A percentile compares a stretch with the other conserved stretches of the same genome.
These are phyloP conservation scores for Oryzias dopingdopingensis DNA, from an alignment of 2,797 vertebrate species.

Conservation along the genomic window DNA sequence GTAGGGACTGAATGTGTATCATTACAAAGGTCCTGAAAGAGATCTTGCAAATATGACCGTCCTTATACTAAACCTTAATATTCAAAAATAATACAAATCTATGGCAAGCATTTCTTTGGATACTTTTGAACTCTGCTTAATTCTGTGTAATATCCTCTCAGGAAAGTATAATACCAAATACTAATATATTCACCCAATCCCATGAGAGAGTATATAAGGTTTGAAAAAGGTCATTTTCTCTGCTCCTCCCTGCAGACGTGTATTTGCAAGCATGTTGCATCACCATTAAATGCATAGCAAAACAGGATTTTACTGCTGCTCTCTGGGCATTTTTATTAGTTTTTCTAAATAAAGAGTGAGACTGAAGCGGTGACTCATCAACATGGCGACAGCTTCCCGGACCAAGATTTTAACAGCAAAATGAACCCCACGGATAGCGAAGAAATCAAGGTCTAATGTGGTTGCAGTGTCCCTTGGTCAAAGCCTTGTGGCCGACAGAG, in stretches of 20 bases:
- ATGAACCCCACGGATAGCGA: slow-evolving; percentile 54
- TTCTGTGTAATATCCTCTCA: slow-evolving; percentile 13
- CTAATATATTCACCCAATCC: background rate
- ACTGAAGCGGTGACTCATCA: slow-evolving; percentile 42
- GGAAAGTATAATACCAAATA: slow-evolving; percentile 3
- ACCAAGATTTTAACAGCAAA: slow-evolving; percentile 43
- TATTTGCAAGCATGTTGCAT: slow-evolving; percentile 30
- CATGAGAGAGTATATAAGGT: slow-evolving; percentile 10
- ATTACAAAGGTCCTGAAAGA: no score
- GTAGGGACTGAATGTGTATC: no score
- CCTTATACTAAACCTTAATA: no score
- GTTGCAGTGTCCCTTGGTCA: slow-evolving; percentile 55
- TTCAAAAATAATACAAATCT: no score
- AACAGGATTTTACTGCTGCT: slow-evolving; percentile 17
- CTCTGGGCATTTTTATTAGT: slow-evolving; percentile 47
- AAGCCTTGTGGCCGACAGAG: slow-evolving; percentile 61
- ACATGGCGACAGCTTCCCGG: slow-evolving; percentile 33
- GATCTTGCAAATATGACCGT: no score
- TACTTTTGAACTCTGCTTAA: background rate
- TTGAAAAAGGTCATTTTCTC: slow-evolving; percentile 26
- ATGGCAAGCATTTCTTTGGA: no score
- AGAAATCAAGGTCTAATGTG: slow-evolving; percentile 66
- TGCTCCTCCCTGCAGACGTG: slow-evolving; percentile 24
- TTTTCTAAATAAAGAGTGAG: slow-evolving; percentile 37
- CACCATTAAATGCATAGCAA: slow-evolving; percentile 28